These are phyloP conservation scores for Anseranas semipalmata DNA, from an alignment of 2,113 vertebrate genomes.

Conservation along the genomic window DNA sequence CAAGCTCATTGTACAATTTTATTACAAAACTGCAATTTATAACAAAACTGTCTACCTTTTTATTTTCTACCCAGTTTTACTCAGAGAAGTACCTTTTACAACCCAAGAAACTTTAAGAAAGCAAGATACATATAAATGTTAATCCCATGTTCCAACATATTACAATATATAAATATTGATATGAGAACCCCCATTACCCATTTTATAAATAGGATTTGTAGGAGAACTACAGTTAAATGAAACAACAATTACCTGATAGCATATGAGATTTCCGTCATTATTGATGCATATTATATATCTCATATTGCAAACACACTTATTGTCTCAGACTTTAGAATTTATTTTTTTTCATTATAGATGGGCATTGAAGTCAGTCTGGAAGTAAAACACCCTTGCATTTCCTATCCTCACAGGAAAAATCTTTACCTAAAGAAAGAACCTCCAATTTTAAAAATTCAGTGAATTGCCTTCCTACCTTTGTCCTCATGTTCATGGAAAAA, in stretches of 20 bases:
- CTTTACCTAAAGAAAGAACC: neutral
- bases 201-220: conserved; percentile 35
- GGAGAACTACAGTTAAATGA: conserved; percentile 6
- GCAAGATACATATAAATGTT: conserved; percentile 40
- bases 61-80: conserved; percentile 49
- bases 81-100: conserved; percentile 20
- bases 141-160: conserved; percentile 31
- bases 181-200: neutral
- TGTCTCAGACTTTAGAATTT: neutral
- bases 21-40: conserved; percentile 87
- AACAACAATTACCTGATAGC: neutral
- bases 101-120: conserved; percentile 43
- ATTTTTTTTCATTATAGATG: neutral
- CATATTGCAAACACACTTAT: conserved; percentile 18
- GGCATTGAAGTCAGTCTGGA: neutral
- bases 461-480: neutral
- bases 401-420: neutral
- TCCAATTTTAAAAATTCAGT: neutral
- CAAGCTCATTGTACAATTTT: conserved; percentile 89
- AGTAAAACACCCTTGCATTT: neutral
- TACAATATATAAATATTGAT: conserved; percentile 19
- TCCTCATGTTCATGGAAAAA: conserved; percentile 19
- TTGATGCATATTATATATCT: neutral
- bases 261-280: conserved; percentile 5
- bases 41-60: conserved; percentile 77